Conservation (phyloP, 2,888 invertebrate genomes). For the Athrips mouffetella region DNA sequence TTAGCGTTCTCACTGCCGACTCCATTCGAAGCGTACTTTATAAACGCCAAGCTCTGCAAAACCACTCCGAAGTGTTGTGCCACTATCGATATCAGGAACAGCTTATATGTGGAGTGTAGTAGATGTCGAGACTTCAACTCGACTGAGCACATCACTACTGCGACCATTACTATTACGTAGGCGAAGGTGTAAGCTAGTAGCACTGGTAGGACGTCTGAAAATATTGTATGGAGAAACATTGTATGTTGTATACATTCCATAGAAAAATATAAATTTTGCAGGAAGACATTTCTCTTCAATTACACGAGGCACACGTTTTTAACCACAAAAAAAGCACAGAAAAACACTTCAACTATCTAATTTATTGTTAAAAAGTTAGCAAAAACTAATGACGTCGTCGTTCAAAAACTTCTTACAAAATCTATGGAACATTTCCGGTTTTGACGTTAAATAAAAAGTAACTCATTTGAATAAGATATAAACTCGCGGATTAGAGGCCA, state of each 20-base stretch:
- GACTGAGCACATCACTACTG: conserved; percentile 85
- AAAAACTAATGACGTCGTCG: no score
- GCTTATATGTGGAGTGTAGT: conserved; percentile 92
- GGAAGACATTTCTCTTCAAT: no score
- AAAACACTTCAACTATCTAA: no score
- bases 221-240: background rate
- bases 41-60: conserved; percentile 83
- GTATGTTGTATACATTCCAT: background rate
- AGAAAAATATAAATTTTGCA: no score
- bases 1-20: conserved; percentile 72
- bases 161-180: conserved; percentile 84
- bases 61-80: conserved; percentile 85
- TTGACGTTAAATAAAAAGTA: no score
- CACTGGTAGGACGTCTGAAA: conserved; percentile 89
- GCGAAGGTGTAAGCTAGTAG: conserved; percentile 85
- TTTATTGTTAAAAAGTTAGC: no score
- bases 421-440: no score
- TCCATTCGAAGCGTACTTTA: conserved; percentile 88
- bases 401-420: no score
- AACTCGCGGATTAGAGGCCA: no score
- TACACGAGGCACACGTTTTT: no score
- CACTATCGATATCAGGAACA: conserved; percentile 85
- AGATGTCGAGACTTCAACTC: conserved; percentile 88
- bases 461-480: no score
- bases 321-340: no score